Evolutionary conservation across 2,888 invertebrate species (phyloP).

Genomic region (Eupithecia subumbrata): DNA sequence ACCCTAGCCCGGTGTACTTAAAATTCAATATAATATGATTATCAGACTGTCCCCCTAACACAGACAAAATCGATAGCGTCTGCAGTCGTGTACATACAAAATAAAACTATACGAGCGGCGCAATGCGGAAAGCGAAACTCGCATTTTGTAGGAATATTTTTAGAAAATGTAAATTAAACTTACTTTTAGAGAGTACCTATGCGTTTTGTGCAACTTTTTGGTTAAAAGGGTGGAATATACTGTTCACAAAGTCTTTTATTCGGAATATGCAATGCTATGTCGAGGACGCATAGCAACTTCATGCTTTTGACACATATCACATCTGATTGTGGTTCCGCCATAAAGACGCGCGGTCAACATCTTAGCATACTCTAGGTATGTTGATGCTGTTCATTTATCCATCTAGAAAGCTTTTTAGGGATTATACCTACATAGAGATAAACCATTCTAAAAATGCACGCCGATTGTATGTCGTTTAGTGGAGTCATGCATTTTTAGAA

Average conservation of each 20-base stretch:
- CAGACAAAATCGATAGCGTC: slow-evolving; percentile 84
- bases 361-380: not conserved
- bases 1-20: slow-evolving; percentile 73
- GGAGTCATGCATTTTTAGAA: no score
- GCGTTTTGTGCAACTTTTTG: not conserved
- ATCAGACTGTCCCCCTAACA: slow-evolving; percentile 81
- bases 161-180: slow-evolving; percentile 28
- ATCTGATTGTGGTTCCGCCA: not conserved
- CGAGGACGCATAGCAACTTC: not conserved
- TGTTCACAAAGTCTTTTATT: not conserved
- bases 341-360: not conserved
- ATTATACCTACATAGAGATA: no score
- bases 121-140: slow-evolving; percentile 51
- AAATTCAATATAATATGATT: slow-evolving; percentile 81
- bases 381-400: not conserved
- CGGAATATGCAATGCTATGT: not conserved
- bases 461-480: no score
- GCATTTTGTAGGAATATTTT: slow-evolving; percentile 31
- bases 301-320: not conserved
- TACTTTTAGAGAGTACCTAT: not conserved
- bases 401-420: not conserved
- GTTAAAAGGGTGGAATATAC: not conserved
- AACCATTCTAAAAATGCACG: no score
- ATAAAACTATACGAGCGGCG: slow-evolving; percentile 54
- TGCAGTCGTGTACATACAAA: slow-evolving; percentile 74